A percentile compares a stretch with the other conserved stretches of the same genome.
Conservation (phyloP, 2,797 vertebrate species). For the Ctenopoma kingsleyae region DNA sequence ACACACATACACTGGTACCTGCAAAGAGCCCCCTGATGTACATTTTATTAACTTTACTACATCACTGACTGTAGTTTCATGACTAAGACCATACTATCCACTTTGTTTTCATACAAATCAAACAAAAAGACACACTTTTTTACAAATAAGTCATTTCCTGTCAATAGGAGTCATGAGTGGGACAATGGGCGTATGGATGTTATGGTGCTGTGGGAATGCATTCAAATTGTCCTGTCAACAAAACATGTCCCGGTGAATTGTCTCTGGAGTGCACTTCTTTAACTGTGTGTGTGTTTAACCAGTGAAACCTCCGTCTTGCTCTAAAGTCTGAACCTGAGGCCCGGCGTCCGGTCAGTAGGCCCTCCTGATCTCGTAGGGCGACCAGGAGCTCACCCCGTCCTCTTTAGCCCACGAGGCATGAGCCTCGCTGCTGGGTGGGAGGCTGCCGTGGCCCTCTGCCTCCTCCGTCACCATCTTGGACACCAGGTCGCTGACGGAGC, state of each 20-base stretch:
- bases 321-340: background rate
- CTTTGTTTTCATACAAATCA: conserved; percentile 5
- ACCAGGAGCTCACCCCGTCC: conserved; percentile 87
- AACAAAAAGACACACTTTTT: conserved; percentile 11
- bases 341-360: conserved; percentile 79
- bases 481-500: conserved; percentile 81
- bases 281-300: conserved; percentile 8
- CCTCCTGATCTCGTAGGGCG: conserved; percentile 89
- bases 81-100: background rate
- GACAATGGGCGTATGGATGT: background rate
- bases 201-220: background rate
- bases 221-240: conserved; percentile 12
- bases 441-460: conserved; percentile 69
- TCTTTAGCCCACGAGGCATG: conserved; percentile 89
- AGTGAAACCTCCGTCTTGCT: conserved; percentile 4
- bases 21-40: background rate
- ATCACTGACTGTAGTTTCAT: no score
- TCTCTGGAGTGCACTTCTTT: background rate
- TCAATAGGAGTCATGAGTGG: no score
- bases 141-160: background rate
- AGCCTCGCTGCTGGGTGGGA: conserved; percentile 65
- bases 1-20: no score
- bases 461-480: conserved; percentile 86
- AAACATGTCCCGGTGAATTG: conserved; percentile 2
- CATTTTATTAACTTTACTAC: background rate